phyloP scores from a whole-genome alignment of 2,797 vertebrate genomes.

The Leptodactylus fallax region DNA sequence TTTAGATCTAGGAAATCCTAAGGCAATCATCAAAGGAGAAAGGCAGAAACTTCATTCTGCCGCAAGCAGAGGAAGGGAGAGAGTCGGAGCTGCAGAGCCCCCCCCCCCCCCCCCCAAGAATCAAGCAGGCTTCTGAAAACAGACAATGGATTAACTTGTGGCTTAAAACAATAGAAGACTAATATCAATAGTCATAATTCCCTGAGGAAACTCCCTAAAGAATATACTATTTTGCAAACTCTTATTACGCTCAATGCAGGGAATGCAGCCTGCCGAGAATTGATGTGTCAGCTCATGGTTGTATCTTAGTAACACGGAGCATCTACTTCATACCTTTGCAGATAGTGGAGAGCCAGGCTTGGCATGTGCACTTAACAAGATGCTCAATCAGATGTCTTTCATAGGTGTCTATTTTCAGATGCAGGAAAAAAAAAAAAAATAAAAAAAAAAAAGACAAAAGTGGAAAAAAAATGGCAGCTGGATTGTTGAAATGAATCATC shows the following conservation, averaged over 20 bases:
- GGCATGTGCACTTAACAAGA: conserved; percentile 30
- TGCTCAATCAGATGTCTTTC: not conserved
- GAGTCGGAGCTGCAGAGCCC: too few species aligned
- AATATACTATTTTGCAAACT: not conserved
- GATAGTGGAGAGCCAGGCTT: not conserved
- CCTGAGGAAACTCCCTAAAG: not conserved
- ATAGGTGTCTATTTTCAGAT: conserved; percentile 15
- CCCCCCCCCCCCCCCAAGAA: too few species aligned
- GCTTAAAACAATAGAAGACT: not conserved
- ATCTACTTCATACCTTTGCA: not conserved
- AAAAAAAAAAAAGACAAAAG: not conserved
- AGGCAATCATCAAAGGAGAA: too few species aligned
- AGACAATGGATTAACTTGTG: not conserved
- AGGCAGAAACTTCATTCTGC: too few species aligned
- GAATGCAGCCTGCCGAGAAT: not conserved
- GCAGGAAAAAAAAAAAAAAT: not conserved
- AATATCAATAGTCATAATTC: not conserved
- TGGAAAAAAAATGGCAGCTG: not conserved
- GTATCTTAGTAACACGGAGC: not conserved
- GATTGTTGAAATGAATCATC: not conserved
- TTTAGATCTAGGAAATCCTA: too few species aligned
- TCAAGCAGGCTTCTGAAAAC: too few species aligned
- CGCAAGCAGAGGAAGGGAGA: too few species aligned
- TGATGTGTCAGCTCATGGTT: not conserved
- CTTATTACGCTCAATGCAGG: not conserved